phyloP scores from a whole-genome alignment of 2,113 vertebrate species.

The Albula glossodonta region DNA sequence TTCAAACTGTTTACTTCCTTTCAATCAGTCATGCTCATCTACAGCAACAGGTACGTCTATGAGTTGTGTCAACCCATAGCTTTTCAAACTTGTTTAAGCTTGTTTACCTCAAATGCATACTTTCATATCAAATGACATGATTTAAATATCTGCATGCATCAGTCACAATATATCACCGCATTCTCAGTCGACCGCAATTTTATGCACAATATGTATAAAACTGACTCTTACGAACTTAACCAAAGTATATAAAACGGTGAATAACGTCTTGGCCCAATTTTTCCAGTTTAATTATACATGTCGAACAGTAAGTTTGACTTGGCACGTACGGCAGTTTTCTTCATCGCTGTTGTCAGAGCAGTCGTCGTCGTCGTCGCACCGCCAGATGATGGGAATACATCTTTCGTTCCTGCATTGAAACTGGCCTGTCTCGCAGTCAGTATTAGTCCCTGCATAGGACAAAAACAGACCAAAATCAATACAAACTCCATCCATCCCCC shows the following conservation, averaged over 20 bases:
- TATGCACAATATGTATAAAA: too few species aligned
- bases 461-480: slow-evolving; percentile 7
- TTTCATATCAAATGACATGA: too few species aligned
- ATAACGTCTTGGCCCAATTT: too few species aligned
- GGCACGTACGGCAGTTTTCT: slow-evolving; percentile 91
- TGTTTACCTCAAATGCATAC: too few species aligned
- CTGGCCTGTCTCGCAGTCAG: slow-evolving; percentile 88
- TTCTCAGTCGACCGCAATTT: too few species aligned
- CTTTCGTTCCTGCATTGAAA: slow-evolving; percentile 92
- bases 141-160: neutral
- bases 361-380: slow-evolving; percentile 95
- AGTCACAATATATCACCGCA: too few species aligned
- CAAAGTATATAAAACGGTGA: too few species aligned
- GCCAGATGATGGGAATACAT: slow-evolving; percentile 92
- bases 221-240: too few species aligned
- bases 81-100: neutral
- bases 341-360: slow-evolving; percentile 96
- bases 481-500: neutral
- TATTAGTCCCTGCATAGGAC: slow-evolving; percentile 57
- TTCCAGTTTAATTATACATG: neutral
- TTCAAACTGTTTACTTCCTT: too few species aligned
- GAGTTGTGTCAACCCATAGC: neutral
- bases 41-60: neutral
- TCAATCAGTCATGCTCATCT: too few species aligned
- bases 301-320: neutral